phyloP scores from a whole-genome alignment of 2,797 vertebrate genomes.

The Thamnophis elegans region DNA sequence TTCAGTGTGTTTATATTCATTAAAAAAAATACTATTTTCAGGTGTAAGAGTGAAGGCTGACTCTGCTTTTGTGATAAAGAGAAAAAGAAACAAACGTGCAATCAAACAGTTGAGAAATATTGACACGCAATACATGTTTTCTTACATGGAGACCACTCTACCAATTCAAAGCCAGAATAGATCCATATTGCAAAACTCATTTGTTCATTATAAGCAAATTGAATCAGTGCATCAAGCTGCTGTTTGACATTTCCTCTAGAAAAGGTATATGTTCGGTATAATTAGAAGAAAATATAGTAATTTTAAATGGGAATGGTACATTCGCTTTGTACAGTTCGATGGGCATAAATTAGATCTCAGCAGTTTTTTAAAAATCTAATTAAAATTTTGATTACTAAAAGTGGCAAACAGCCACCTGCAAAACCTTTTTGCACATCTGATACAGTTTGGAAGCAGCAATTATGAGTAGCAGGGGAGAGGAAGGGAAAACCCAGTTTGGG shows the following conservation, averaged over 20 bases:
- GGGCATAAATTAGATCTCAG: conserved; percentile 65
- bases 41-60: background rate
- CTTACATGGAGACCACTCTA: background rate
- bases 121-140: background rate
- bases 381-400: conserved; percentile 67
- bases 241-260: conserved; percentile 55
- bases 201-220: conserved; percentile 39
- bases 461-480: conserved; percentile 43
- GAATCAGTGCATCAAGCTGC: conserved; percentile 44
- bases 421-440: conserved; percentile 55
- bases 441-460: conserved; percentile 55
- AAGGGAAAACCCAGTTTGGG: conserved; percentile 40
- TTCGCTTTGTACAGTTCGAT: conserved; percentile 71
- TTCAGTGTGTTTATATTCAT: background rate
- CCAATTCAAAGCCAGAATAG: background rate
- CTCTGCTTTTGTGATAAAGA: background rate
- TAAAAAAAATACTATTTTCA: background rate
- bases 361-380: conserved; percentile 60
- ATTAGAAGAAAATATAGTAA: conserved; percentile 37
- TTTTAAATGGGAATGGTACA: conserved; percentile 49
- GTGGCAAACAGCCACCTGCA: conserved; percentile 64
- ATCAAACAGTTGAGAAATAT: background rate
- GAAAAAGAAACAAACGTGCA: background rate
- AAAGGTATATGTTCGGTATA: conserved; percentile 48
- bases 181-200: background rate